Percentiles rank a stretch among this genome's conserved stretches.
Evolutionary conservation across 2,113 vertebrate genomes (phyloP).

Genomic region (Hucho hucho): DNA sequence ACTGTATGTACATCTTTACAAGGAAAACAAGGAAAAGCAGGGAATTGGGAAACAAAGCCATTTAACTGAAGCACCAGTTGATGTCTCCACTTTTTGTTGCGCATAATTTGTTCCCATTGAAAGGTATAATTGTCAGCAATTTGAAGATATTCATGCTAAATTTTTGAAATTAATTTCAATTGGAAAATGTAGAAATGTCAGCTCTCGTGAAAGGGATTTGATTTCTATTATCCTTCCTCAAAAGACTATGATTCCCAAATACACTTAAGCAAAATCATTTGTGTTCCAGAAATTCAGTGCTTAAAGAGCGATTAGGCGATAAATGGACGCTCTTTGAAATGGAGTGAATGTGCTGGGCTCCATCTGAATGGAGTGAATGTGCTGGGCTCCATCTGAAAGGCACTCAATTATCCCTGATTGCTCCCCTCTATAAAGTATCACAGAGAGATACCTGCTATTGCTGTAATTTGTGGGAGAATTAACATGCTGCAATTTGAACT

Average conservation of each 20-base stretch:
- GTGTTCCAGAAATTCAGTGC: constrained; percentile 89
- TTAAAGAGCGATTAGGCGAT: constrained; percentile 94
- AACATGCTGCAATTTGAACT: constrained; percentile 90
- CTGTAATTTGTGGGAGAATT: constrained; percentile 93
- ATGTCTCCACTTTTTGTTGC: constrained; percentile 83
- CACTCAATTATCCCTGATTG: constrained; percentile 97
- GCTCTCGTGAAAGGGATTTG: constrained; percentile 91
- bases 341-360: constrained; percentile 59
- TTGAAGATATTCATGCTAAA: constrained; percentile 93
- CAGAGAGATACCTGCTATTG: constrained; percentile 95
- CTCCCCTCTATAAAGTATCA: constrained; percentile 89
- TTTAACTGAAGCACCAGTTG: constrained; percentile 88
- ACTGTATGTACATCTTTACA: constrained; percentile 87
- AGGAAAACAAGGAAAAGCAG: constrained; percentile 79
- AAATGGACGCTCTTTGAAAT: constrained; percentile 91
- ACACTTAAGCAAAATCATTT: constrained; percentile 96
- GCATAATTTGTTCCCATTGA: constrained; percentile 90
- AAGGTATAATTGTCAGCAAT: constrained; percentile 91
- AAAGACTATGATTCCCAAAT: constrained; percentile 95
- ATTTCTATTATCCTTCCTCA: constrained; percentile 92
- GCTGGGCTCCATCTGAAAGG: constrained; percentile 92
- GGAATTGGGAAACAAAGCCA: constrained; percentile 84
- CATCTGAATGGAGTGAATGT: constrained; percentile 67
- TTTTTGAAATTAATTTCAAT: constrained; percentile 94
- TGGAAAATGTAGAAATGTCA: constrained; percentile 91